A percentile compares a stretch with the other conserved stretches of the same genome.
These are phyloP conservation scores for Harpegnathos saltator DNA, from an alignment of 1,140 invertebrate genomes.

Conservation along the genomic window DNA sequence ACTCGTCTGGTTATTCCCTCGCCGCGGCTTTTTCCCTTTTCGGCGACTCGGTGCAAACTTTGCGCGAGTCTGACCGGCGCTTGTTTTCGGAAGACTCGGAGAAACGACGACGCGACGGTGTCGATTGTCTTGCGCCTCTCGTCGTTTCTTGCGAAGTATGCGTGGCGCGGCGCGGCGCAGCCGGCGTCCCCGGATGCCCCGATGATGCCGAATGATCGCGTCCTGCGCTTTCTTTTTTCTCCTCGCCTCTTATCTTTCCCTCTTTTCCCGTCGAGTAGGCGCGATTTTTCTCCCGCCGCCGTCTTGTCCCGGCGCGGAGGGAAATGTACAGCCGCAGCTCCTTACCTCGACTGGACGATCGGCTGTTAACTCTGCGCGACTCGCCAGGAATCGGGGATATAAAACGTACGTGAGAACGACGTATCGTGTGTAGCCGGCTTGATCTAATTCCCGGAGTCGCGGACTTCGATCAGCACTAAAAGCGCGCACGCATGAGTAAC, in stretches of 20 bases:
- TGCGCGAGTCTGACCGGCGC: background rate
- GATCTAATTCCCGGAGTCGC: conserved; percentile 28
- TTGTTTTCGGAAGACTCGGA: background rate
- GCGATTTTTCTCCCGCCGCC: background rate
- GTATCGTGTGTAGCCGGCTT: conserved; percentile 1
- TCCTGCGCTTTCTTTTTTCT: background rate
- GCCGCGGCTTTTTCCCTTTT: conserved; percentile 38
- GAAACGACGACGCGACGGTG: background rate
- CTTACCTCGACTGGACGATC: no score
- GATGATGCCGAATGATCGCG: background rate
- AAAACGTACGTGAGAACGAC: conserved; percentile 20
- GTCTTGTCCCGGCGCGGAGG: no score
- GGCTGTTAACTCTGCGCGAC: background rate
- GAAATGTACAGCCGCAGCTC: no score
- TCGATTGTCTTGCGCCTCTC: background rate
- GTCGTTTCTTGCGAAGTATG: background rate
- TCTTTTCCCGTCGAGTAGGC: background rate
- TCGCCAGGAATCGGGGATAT: conserved; percentile 5
- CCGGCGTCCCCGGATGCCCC: no score
- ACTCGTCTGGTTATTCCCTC: conserved; percentile 43
- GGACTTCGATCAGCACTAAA: conserved; percentile 44
- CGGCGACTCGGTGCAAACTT: conserved; percentile 14
- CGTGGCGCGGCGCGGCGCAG: no score
- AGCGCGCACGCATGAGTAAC: conserved; percentile 40
- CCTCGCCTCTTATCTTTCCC: no score